Evolutionary conservation across 1,140 invertebrate genomes (phyloP).

Genomic region (Drosophila elegans): DNA sequence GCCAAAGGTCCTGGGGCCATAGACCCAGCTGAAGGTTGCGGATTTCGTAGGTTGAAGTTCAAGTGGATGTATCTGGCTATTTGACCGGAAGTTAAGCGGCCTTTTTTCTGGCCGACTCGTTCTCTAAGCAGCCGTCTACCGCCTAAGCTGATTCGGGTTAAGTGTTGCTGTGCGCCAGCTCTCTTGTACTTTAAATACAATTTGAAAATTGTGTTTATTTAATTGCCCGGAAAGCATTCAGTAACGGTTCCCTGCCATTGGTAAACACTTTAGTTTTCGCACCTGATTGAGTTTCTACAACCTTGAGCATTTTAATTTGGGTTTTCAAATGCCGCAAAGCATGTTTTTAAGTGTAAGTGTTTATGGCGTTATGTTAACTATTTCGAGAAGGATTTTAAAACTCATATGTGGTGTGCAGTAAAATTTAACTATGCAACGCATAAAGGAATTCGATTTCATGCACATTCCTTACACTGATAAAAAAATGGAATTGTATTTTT

Average conservation of each 20-base stretch:
- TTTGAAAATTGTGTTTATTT: conserved; percentile 83
- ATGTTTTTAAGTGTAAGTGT: conserved; percentile 1
- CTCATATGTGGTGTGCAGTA: too few species aligned
- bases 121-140: conserved; percentile 10
- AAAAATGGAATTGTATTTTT: too few species aligned
- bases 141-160: conserved; percentile 9
- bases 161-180: conserved; percentile 20
- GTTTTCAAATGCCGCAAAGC: conserved; percentile 23
- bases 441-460: too few species aligned
- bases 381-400: not conserved
- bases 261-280: conserved; percentile 56
- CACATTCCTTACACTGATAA: too few species aligned
- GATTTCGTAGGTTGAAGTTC: conserved; percentile 55
- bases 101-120: conserved; percentile 24
- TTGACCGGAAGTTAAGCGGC: conserved; percentile 71
- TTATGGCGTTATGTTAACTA: not conserved
- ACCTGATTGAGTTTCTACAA: conserved; percentile 63
- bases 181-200: conserved; percentile 78
- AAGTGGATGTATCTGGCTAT: conserved; percentile 46
- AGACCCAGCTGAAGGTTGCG: conserved; percentile 57
- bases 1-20: conserved; percentile 17
- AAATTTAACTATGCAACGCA: too few species aligned
- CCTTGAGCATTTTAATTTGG: conserved; percentile 18
- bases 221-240: conserved; percentile 74
- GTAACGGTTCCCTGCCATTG: conserved; percentile 31